phyloP scores from a whole-genome alignment of 2,113 vertebrate genomes.

The Austrofundulus limnaeus region DNA sequence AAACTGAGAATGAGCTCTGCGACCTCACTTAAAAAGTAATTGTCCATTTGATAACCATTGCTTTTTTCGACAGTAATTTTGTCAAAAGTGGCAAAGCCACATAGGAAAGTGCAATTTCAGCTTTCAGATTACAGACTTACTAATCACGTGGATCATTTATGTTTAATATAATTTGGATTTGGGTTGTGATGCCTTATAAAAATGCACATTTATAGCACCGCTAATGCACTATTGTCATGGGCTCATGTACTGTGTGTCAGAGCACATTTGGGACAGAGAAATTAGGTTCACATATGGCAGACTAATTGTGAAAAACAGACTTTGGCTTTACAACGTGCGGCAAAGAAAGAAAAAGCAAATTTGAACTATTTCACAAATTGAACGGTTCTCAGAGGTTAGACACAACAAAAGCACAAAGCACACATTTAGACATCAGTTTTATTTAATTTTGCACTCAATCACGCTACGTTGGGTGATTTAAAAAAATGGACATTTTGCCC shows the following conservation, averaged over 20 bases:
- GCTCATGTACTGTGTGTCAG: background rate
- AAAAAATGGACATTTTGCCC: too few species aligned
- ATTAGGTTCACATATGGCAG: background rate
- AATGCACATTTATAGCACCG: slow-evolving; percentile 11
- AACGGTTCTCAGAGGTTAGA: background rate
- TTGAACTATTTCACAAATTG: background rate
- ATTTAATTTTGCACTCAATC: too few species aligned
- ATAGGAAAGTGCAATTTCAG: slow-evolving; percentile 51
- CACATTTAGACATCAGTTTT: too few species aligned
- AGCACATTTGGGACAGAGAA: slow-evolving; percentile 1
- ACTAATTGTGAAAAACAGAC: background rate
- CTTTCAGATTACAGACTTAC: slow-evolving; percentile 44
- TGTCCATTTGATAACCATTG: slow-evolving; percentile 67
- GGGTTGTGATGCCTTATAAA: slow-evolving; percentile 8
- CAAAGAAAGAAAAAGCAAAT: background rate
- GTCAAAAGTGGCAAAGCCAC: slow-evolving; percentile 47
- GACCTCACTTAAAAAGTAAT: slow-evolving; percentile 76
- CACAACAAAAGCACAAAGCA: too few species aligned
- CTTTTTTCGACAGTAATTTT: slow-evolving; percentile 67
- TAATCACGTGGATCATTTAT: slow-evolving; percentile 28
- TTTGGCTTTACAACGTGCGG: background rate
- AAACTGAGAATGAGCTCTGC: slow-evolving; percentile 52
- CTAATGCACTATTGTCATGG: slow-evolving; percentile 11
- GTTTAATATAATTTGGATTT: slow-evolving; percentile 17
- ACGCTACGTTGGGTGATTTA: too few species aligned